Evolutionary conservation across 2,797 vertebrate genomes (phyloP), one percentile per base, ranked within the genome.

Genomic region (Sebastes hopkinsi): DNA sequence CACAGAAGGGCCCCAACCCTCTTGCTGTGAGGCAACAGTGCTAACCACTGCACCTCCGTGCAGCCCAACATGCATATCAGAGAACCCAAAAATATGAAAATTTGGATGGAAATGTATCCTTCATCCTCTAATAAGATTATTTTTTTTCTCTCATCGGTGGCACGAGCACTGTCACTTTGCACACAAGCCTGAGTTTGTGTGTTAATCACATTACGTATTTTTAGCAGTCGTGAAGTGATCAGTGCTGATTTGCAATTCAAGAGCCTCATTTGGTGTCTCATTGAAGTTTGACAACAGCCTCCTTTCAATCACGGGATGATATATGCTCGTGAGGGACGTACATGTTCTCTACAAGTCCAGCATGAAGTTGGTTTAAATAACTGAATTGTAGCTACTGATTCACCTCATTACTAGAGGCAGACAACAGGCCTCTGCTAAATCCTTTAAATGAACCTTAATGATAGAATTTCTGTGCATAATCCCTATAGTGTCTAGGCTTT

Each of bases 161-260:
- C 60, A 46, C 6, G 1, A 66, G 65, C 8, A 54, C 50, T 23
- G 61, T 56, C 61, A 58, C 62, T 80, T 71, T 78, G 77, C 73
- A 82, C 66, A 54, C 54, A 55, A 27, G 65, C 61, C 42, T n/a
- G 66, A 80, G 25, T 71, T 42, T 42, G 38, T 73, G 73, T 82
- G 79, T 90, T 88, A 73, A 83, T 86, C 79, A 86, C 59, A 52
- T 79, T 52, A 54, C 34, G 27, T 91, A 90, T 89, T 89, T 88
- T 88, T 85, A 89, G 85, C 82, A 72, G 78, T 80, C 30, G 20
- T 85, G 81, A 87, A 69, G 66, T 84, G 80, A 85, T 93, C 50
- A 29, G 67, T 30, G 81, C 84, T 88, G 62, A 38, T 90, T 80
- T 81, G 75, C 75, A 89, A 89, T 88, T 90, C 88, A 84, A 77